Percentiles rank a stretch among this genome's conserved stretches.
phyloP scores from a whole-genome alignment of 2,888 invertebrate genomes.

The Clanis bilineata region DNA sequence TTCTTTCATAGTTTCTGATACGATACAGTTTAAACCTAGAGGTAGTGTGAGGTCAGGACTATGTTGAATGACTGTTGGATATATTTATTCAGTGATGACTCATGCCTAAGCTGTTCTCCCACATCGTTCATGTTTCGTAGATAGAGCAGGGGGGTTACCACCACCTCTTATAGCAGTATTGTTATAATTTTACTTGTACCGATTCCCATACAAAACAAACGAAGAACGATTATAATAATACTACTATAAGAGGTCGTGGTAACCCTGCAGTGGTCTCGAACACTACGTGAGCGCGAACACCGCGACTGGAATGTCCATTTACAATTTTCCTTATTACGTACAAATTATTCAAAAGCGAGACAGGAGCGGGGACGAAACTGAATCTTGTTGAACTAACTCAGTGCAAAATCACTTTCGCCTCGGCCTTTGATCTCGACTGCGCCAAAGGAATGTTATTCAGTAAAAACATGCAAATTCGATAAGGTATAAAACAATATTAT shows the following conservation, averaged over 20 bases:
- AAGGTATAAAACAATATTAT: conserved; percentile 82
- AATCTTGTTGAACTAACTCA: conserved; percentile 80
- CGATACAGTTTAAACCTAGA: no score
- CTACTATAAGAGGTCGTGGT: no score
- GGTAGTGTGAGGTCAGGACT: no score
- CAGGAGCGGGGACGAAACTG: conserved; percentile 67
- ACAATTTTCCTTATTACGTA: conserved; percentile 76
- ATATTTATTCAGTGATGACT: no score
- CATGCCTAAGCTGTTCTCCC: background rate
- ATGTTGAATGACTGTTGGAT: no score
- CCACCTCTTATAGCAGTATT: no score
- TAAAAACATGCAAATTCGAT: conserved; percentile 83
- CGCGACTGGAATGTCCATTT: conserved; percentile 69
- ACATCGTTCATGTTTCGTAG: background rate
- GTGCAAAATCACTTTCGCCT: conserved; percentile 81
- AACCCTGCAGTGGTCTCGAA: background rate
- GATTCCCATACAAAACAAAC: no score
- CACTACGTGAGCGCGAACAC: conserved; percentile 38
- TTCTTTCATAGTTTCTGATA: no score
- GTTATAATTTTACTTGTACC: no score
- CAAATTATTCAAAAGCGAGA: conserved; percentile 77
- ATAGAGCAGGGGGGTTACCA: no score
- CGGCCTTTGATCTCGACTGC: conserved; percentile 78
- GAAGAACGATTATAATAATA: no score
- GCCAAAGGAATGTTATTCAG: conserved; percentile 82